Evolutionary conservation across 2,113 vertebrate species (phyloP).

Genomic region (Amphilophus citrinellus): DNA sequence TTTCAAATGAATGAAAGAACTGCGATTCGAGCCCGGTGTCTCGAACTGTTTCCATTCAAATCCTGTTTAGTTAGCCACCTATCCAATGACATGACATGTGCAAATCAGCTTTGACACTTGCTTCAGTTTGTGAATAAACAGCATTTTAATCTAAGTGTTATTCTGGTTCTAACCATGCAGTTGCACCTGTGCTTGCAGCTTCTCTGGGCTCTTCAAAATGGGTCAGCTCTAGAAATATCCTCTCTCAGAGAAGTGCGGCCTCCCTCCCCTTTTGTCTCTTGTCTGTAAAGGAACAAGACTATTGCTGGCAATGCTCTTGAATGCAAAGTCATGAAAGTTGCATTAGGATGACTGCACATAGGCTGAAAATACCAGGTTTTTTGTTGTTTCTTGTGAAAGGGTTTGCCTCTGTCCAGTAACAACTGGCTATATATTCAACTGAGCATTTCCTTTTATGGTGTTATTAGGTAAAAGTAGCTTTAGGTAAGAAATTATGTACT

Average conservation of each 20-base stretch:
- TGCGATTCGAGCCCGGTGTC: neutral
- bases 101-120: conserved; percentile 47
- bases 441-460: neutral
- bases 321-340: conserved; percentile 55
- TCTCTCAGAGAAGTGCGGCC: conserved; percentile 44
- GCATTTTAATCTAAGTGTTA: conserved; percentile 49
- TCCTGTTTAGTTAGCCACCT: neutral
- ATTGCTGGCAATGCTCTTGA: conserved; percentile 26
- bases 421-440: neutral
- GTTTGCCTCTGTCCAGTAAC: conserved; percentile 6
- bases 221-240: conserved; percentile 81
- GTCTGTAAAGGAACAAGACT: conserved; percentile 28
- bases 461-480: conserved; percentile 7
- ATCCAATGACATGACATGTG: conserved; percentile 22
- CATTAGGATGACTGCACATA: conserved; percentile 31
- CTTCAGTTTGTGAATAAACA: conserved; percentile 29
- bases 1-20: neutral
- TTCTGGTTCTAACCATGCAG: conserved; percentile 43
- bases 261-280: conserved; percentile 33
- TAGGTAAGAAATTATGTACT: neutral
- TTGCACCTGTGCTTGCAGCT: conserved; percentile 69
- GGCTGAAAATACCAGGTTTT: neutral
- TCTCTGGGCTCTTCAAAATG: conserved; percentile 65
- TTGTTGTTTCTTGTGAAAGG: conserved; percentile 19
- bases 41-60: neutral